These are phyloP conservation scores for Tylochromis polylepis DNA, from an alignment of 2,113 vertebrate genomes.

Conservation along the genomic window DNA sequence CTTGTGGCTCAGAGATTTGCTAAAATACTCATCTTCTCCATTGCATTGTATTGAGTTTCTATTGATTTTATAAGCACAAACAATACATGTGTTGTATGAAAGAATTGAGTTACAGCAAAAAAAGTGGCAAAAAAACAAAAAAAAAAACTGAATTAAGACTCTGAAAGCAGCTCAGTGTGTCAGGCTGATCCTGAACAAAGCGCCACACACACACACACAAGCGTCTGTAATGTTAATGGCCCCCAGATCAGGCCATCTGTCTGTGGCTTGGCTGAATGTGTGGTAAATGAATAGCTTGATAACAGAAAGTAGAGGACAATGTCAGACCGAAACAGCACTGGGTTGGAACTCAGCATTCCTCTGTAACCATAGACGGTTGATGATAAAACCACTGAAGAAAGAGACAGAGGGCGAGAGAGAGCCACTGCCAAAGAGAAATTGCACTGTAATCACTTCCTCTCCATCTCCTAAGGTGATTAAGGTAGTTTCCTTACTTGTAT, in stretches of 20 bases:
- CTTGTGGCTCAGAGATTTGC: not conserved
- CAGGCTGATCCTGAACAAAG: slow-evolving; percentile 1
- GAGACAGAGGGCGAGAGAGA: not conserved
- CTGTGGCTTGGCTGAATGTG: not conserved
- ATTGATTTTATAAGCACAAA: not conserved
- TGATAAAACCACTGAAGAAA: slow-evolving; percentile 7
- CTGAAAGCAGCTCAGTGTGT: not conserved
- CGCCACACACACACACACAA: not conserved
- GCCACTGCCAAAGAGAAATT: not conserved
- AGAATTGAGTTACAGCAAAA: not conserved
- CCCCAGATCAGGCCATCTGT: not conserved
- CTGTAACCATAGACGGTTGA: slow-evolving; percentile 35
- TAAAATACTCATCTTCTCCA: not conserved
- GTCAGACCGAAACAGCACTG: not conserved
- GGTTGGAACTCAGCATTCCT: slow-evolving; percentile 36
- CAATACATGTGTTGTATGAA: not conserved
- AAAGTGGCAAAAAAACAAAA: not conserved
- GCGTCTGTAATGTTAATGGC: not conserved
- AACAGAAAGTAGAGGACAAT: not conserved
- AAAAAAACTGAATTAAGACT: not conserved
- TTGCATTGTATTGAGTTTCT: no score
- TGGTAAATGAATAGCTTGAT: slow-evolving; percentile 22
- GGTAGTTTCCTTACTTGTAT: slow-evolving; percentile 80
- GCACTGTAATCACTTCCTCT: fast-evolving
- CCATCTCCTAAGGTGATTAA: not conserved